These are phyloP conservation scores for Yponomeuta cagnagella DNA, from an alignment of 2,888 invertebrate genomes.

Conservation along the genomic window DNA sequence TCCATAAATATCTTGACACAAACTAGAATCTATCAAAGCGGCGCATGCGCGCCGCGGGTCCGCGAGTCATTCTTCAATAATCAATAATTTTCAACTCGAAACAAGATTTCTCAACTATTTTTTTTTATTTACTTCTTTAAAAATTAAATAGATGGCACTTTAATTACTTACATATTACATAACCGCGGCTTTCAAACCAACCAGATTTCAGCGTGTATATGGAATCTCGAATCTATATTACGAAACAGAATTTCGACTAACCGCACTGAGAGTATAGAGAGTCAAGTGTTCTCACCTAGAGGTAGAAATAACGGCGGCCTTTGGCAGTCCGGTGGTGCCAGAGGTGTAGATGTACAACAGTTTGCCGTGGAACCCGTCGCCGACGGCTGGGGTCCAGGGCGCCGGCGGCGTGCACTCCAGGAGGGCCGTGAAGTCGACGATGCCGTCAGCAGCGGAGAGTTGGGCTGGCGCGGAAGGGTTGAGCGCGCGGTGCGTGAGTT, in stretches of 20 bases:
- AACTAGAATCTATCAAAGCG: too few species aligned
- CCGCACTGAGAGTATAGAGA: background rate
- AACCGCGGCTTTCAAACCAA: background rate
- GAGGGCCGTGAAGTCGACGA: constrained; percentile 76
- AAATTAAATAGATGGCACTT: too few species aligned
- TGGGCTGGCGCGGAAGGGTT: constrained; percentile 32
- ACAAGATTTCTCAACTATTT: background rate
- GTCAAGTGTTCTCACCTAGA: constrained; percentile 78
- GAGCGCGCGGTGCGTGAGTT: constrained; percentile 56
- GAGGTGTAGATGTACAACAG: constrained; percentile 98
- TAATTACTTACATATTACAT: background rate
- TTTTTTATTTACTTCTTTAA: background rate
- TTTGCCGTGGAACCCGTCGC: constrained; percentile 83
- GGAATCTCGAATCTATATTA: background rate
- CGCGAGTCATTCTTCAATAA: too few species aligned
- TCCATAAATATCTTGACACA: too few species aligned
- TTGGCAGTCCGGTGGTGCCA: constrained; percentile 98
- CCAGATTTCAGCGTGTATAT: background rate
- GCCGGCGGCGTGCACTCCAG: constrained; percentile 74
- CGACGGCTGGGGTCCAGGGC: constrained; percentile 75
- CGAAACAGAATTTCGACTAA: background rate
- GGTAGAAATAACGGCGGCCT: constrained; percentile 97
- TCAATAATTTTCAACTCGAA: background rate
- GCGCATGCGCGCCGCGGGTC: too few species aligned
- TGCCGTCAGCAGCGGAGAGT: constrained; percentile 46